phyloP scores from a whole-genome alignment of 2,888 invertebrate genomes.

The Drosophila mulleri region DNA sequence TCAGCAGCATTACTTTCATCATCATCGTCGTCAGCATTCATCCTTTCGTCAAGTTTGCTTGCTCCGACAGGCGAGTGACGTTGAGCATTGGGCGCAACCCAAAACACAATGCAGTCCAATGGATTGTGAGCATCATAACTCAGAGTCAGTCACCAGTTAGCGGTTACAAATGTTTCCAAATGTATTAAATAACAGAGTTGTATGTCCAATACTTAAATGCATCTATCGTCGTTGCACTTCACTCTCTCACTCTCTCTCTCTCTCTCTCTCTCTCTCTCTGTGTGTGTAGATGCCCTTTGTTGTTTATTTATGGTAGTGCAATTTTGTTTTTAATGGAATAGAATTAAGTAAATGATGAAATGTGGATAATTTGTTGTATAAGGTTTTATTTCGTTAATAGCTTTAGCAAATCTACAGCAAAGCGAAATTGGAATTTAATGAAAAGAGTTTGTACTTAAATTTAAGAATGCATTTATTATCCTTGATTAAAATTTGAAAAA shows the following conservation, averaged over 20 bases:
- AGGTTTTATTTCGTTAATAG: background rate
- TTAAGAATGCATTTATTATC: background rate
- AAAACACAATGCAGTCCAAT: constrained; percentile 39
- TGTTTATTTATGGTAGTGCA: constrained; percentile 1
- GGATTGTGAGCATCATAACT: constrained; percentile 44
- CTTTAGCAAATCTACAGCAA: background rate
- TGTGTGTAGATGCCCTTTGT: background rate
- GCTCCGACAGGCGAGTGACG: constrained; percentile 29
- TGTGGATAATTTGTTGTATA: background rate
- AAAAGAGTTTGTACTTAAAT: background rate
- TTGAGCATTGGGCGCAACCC: constrained; percentile 7
- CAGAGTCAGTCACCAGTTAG: constrained; percentile 49
- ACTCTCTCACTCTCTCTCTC: too few relatives aligned
- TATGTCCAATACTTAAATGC: constrained; percentile 3
- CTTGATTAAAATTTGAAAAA: too few relatives aligned
- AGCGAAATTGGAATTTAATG: background rate
- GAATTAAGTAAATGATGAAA: background rate
- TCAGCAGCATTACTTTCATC: constrained; percentile 2
- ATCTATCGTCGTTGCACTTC: background rate
- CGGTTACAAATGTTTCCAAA: constrained; percentile 49
- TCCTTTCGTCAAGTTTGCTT: constrained; percentile 51
- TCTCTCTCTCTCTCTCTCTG: background rate
- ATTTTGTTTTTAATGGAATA: background rate
- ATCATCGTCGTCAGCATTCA: constrained; percentile 16
- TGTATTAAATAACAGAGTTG: constrained; percentile 25